Conservation (phyloP, 2,888 invertebrate species). For the Anoncus sp. region DNA sequence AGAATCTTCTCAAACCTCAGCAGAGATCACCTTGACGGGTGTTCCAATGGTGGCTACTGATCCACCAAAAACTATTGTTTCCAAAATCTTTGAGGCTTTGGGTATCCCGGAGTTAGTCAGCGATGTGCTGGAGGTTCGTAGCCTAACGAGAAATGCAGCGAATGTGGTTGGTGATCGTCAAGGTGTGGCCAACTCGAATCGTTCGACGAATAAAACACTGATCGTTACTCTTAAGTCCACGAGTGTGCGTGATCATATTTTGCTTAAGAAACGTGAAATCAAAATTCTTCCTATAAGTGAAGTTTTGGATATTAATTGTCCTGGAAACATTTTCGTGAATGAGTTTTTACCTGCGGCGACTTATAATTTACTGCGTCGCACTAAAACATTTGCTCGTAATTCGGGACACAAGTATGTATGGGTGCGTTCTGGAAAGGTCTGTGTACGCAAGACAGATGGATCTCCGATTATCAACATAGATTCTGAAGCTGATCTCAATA, state of each 20-base stretch:
- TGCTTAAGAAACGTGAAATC: neutral
- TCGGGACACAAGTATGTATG: no score
- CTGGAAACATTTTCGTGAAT: constrained; percentile 8
- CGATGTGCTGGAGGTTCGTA: neutral
- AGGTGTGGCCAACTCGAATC: neutral
- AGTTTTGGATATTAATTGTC: neutral
- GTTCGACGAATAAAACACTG: neutral
- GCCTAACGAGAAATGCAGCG: neutral
- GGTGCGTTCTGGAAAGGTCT: no score
- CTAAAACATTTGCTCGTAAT: no score
- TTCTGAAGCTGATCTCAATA: neutral
- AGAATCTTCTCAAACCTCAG: neutral
- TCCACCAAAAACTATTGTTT: neutral
- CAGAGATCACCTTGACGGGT: neutral
- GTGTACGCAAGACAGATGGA: neutral
- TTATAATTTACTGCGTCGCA: neutral
- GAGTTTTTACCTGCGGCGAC: neutral
- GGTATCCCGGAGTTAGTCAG: neutral
- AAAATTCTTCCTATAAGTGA: neutral
- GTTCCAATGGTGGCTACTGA: neutral
- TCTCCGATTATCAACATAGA: neutral
- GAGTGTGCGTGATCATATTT: neutral
- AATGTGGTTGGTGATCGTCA: no score
- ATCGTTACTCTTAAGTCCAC: neutral
- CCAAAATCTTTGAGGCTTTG: neutral